Evolutionary conservation across 2,797 vertebrate species (phyloP).

Genomic region (Sebastes glaucus): DNA sequence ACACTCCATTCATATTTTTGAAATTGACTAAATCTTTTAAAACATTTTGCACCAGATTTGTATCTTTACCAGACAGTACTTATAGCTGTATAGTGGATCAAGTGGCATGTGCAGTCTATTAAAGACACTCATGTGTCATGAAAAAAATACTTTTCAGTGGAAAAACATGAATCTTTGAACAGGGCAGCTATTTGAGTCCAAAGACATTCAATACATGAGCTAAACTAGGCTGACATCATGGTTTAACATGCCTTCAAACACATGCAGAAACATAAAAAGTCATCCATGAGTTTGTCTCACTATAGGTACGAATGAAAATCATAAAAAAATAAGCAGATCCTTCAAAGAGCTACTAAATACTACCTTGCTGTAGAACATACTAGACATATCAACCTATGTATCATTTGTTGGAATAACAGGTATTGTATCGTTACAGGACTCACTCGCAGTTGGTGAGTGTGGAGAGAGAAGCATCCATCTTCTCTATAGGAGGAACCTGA

Average conservation of each 20-base stretch:
- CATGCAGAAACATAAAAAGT: not conserved
- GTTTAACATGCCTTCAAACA: not conserved
- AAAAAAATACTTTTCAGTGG: not conserved
- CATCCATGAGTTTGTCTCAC: not conserved
- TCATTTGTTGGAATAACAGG: not conserved
- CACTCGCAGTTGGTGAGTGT: slow-evolving; percentile 93
- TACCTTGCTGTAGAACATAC: not conserved
- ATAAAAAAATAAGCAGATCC: not conserved
- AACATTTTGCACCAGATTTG: not conserved
- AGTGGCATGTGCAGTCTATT: not conserved
- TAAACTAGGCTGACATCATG: not conserved
- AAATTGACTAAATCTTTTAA: not conserved
- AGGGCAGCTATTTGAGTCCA: not conserved
- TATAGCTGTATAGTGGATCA: not conserved
- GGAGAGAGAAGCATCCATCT: slow-evolving; percentile 93
- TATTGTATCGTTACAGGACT: slow-evolving; percentile 57
- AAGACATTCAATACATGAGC: not conserved
- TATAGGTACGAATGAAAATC: not conserved
- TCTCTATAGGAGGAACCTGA: slow-evolving; percentile 95
- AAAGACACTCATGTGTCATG: not conserved
- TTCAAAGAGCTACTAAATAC: not conserved
- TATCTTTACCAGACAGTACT: not conserved
- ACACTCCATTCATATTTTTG: not conserved
- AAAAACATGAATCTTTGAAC: not conserved
- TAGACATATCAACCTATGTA: not conserved